These are phyloP conservation scores for Parambassis ranga DNA, from an alignment of 2,797 vertebrate species.

Conservation along the genomic window DNA sequence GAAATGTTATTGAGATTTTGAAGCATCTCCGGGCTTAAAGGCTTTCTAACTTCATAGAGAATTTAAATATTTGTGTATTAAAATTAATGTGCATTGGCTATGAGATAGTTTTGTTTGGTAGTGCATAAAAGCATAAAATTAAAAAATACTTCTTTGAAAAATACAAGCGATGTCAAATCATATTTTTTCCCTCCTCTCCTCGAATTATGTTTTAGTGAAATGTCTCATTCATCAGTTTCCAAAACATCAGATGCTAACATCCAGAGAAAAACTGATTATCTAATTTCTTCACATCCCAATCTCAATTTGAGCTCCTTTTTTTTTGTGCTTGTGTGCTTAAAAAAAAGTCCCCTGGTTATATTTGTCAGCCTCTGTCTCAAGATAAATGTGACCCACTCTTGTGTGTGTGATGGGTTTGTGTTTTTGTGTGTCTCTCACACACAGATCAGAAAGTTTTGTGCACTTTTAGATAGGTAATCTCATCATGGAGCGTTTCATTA, in stretches of 20 bases:
- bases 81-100: slow-evolving; percentile 41
- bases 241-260: not conserved
- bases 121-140: slow-evolving; percentile 59
- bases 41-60: not conserved
- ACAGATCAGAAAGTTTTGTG: too few species aligned
- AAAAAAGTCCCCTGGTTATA: slow-evolving; percentile 8
- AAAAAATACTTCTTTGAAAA: slow-evolving; percentile 29
- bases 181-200: not conserved
- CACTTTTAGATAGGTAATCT: too few species aligned
- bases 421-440: slow-evolving; percentile 6
- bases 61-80: slow-evolving; percentile 50
- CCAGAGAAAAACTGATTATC: not conserved
- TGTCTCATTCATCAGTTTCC: slow-evolving; percentile 24
- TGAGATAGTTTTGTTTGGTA: slow-evolving; percentile 41
- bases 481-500: too few species aligned
- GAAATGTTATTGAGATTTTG: slow-evolving; percentile 20
- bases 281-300: not conserved
- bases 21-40: slow-evolving; percentile 21
- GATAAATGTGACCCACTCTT: slow-evolving; percentile 30
- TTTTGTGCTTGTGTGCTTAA: not conserved
- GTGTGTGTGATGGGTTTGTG: too few species aligned
- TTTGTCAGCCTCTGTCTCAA: slow-evolving; percentile 4
- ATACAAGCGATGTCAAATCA: not conserved
- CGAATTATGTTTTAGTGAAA: slow-evolving; percentile 32
- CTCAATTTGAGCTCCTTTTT: slow-evolving; percentile 1